phyloP scores from a whole-genome alignment of 2,797 vertebrate species.

The Lepus townsendii region DNA sequence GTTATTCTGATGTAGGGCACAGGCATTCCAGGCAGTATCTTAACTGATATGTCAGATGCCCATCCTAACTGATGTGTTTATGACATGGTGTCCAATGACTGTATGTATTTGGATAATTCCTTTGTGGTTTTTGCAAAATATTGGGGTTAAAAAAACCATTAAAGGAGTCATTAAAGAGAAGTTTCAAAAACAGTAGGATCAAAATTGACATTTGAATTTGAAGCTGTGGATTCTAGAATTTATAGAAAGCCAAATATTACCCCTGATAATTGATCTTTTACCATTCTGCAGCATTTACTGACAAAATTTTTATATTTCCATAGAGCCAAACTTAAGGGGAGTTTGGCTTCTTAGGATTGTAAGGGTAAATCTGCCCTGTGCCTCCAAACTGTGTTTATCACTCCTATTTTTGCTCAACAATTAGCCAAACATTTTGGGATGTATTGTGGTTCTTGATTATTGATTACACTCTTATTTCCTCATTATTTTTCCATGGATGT shows the following conservation, averaged over 20 bases:
- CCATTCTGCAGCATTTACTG: not conserved
- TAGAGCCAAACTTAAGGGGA: not conserved
- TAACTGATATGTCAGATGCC: too few relatives aligned
- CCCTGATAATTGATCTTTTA: not conserved
- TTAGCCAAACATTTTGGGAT: not conserved
- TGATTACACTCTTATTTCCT: not conserved
- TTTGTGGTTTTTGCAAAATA: constrained; percentile 5
- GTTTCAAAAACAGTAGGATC: not conserved
- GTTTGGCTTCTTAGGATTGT: not conserved
- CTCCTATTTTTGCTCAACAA: not conserved
- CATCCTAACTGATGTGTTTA: not conserved
- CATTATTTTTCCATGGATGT: not conserved
- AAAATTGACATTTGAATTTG: not conserved
- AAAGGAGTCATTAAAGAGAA: not conserved
- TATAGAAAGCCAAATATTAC: not conserved
- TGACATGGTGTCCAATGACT: not conserved
- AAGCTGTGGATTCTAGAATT: not conserved
- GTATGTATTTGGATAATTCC: not conserved
- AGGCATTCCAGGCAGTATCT: too few relatives aligned
- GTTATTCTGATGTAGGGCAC: too few relatives aligned
- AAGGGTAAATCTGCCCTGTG: not conserved
- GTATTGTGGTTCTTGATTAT: not conserved
- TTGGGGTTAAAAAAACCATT: not conserved
- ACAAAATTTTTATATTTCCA: not conserved
- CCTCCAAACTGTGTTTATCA: not conserved